Conservation (phyloP, 2,113 vertebrate genomes). For the Protomyctophum bolini region DNA sequence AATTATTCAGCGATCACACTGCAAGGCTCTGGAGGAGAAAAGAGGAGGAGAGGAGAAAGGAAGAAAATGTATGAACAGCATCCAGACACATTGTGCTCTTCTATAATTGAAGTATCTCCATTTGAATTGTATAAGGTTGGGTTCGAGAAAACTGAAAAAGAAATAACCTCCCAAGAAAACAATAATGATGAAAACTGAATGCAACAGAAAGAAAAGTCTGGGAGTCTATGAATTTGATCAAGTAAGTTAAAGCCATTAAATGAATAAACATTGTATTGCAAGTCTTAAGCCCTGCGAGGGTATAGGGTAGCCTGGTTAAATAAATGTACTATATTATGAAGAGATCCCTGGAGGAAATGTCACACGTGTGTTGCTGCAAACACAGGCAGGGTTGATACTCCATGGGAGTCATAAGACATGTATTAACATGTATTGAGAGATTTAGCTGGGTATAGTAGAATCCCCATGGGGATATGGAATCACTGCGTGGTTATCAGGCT, state of each 20-base stretch:
- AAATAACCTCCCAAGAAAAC: not conserved
- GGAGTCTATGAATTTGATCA: slow-evolving; percentile 34
- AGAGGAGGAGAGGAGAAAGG: slow-evolving; percentile 15
- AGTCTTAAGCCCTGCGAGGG: slow-evolving; percentile 26
- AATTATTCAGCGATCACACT: slow-evolving; percentile 41
- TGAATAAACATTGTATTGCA: slow-evolving; percentile 26
- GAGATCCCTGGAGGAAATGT: slow-evolving; percentile 11
- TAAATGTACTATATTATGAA: slow-evolving; percentile 26
- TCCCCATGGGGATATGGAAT: slow-evolving; percentile 28
- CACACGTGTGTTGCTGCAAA: slow-evolving; percentile 20
- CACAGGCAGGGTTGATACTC: slow-evolving; percentile 30
- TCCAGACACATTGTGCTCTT: slow-evolving; percentile 16
- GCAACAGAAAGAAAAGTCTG: slow-evolving; percentile 8
- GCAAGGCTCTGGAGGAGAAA: slow-evolving; percentile 15
- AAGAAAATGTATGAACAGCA: slow-evolving; percentile 19
- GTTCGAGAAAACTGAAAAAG: slow-evolving; percentile 6
- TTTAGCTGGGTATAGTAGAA: slow-evolving; percentile 17
- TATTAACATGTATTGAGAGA: slow-evolving; percentile 26
- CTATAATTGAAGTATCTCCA: slow-evolving; percentile 27
- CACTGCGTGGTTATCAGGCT: slow-evolving; percentile 23
- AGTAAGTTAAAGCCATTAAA: slow-evolving; percentile 22
- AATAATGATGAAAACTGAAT: slow-evolving; percentile 35
- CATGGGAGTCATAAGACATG: slow-evolving; percentile 19
- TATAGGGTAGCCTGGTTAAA: slow-evolving; percentile 30
- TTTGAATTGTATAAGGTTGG: slow-evolving; percentile 27